Evolutionary conservation across 1,140 invertebrate species (phyloP), one percentile per base, ranked within the genome.

Genomic region (Spodoptera frugiperda): DNA sequence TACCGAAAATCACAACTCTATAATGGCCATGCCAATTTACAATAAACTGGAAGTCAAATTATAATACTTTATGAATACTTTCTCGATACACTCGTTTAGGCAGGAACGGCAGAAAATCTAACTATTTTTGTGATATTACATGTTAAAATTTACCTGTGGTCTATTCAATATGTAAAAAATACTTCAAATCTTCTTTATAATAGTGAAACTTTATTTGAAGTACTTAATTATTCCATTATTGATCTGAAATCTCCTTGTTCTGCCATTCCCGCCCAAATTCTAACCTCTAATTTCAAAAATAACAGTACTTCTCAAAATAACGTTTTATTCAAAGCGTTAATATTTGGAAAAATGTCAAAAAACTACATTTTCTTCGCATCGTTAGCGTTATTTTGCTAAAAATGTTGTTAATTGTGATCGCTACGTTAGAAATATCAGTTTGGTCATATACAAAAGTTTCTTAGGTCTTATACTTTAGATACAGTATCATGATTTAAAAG

Each of bases 381-480:
- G 14, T 48, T 70, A 77, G 61, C 61, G 46, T 51, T 74, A 61
- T 5, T 75, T 77, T 54, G 71, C 76, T 78, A 67, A 76, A 76
- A 77, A 72, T 33, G 3, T 70, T n/a, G 61, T 73, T 78, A 76
- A 54, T 48, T 21, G 78, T 80, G 75, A 78, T 70, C 19, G 11
- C 72, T 79, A 78, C 70, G 61, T 75, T 70, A 74, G 71, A 83
- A 84, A 80, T 74, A 72, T 79, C 54, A 59, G 73, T 77, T 84
- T 85, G 81, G 84, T 85, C 84, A 82, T 80, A 81, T 83, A 83
- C 79, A 85, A 83, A 83, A 80, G 55, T 70, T 78, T 19, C 55
- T 78, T 78, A 71, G 17, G 21, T 71, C 19, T 53, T 53, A 53
- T 55, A 65, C 15, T 44, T 65, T 78, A 78, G 3, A 75, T 65